phyloP scores from a whole-genome alignment of 2,797 vertebrate species.

The Tragelaphus eurycerus region DNA sequence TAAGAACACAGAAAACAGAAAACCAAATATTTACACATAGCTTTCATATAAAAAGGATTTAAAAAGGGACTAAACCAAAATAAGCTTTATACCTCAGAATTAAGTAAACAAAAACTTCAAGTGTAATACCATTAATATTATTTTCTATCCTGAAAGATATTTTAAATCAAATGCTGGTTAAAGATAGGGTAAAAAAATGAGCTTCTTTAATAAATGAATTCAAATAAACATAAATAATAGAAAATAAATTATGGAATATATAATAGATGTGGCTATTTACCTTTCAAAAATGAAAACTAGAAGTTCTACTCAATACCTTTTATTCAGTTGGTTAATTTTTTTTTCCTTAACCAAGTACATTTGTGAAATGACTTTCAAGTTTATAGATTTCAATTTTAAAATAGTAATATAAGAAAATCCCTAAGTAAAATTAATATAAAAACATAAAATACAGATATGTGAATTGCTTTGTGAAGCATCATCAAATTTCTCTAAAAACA shows the following conservation, averaged over 20 bases:
- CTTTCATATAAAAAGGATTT: background rate
- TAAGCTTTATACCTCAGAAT: background rate
- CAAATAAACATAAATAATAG: background rate
- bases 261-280: background rate
- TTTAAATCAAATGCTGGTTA: constrained; percentile 12
- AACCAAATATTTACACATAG: constrained; percentile 55
- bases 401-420: constrained; percentile 1
- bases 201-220: background rate
- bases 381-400: background rate
- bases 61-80: background rate
- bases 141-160: background rate
- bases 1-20: constrained; percentile 81
- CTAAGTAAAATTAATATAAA: constrained; percentile 28
- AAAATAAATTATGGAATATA: background rate
- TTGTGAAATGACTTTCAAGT: constrained; percentile 26
- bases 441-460: background rate
- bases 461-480: background rate
- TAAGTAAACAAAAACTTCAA: constrained; percentile 21
- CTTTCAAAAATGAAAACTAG: constrained; percentile 35
- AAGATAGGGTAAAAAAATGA: background rate
- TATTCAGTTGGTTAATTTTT: background rate
- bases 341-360: background rate
- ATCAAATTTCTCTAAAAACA: constrained; percentile 23
- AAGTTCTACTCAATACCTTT: background rate
- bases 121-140: background rate